Base-by-base conservation (phyloP, 2,113 vertebrate species). In the Trichechus manatus region DNA sequence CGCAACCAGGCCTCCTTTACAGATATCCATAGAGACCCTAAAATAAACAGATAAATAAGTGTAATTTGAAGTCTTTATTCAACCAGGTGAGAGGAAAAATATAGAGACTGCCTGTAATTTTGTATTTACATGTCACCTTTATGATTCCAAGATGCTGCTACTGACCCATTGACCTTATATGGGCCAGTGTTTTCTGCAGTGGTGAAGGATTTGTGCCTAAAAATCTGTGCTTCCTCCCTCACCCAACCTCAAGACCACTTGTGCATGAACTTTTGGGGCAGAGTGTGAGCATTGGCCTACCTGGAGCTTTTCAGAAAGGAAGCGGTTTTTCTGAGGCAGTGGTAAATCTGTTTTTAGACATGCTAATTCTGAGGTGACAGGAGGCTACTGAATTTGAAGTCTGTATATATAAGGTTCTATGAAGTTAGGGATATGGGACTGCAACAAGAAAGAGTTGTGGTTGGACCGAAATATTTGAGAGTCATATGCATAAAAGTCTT, bases 291-390 rank as follows among this genome's bases (percentile, higher is more conserved):
- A 42, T 22, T 94, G 64, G n/a, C 53, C 72, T 66, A 78, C 82
- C 53, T 94, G 68, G 25, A 88, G 74, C 17, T 50, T 83, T 97
- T 88, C 66, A 53, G 93, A 93, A 91, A 95, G 66, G 44, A 93
- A 93, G n/a, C 79, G 42, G 5, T 63, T 96, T 61, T 87, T 36
- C n/a, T 50, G 14, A 70, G n/a, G 78, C 22, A 66, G 50, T 87
- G 47, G 53, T 77, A 85, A 81, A 27, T 63, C 68, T 95, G 7
- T 61, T 85, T 97, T 92, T 75, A 95, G 68, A 63, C 22, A 63
- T 56, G 56, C 31, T 56, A 93, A 95, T 97, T 93, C 33, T 82
- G 90, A 94, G 44, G 44, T 87, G 44, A 81, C 11, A 87, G 33
- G 56, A 87, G n/a, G 15, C 19, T 81, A 72, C n/a, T 64, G 17